Evolutionary conservation across 2,888 invertebrate genomes (phyloP), one percentile per base, ranked within the genome.

Genomic region (Brassicogethes aeneus): DNA sequence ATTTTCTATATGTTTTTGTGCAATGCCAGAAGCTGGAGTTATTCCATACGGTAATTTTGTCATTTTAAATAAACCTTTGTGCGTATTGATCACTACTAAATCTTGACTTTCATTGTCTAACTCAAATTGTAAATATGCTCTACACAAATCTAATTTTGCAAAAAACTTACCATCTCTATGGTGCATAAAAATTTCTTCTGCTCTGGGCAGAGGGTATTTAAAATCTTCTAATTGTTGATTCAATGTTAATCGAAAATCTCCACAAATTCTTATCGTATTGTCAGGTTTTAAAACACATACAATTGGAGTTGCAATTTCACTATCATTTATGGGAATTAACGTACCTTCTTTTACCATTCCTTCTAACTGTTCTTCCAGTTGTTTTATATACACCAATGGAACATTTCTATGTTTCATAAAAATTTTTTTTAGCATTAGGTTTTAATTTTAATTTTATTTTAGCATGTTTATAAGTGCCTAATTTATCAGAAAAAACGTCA

Each of bases 1-100:
- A 12, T 45, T 34, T 32, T 45, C 44, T 23, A 45, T 10, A 16
- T 33, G 13, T 34, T 34, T 42, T 34, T 45, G 42, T 10, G 41
- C 38, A 13, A 39, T 39, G 8, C 33, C 41, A 37, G 36, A 32
- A 8, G 44, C 42, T n/a, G 39, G 41, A 14, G 33, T 16, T 33
- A 40, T 42, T 5, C 40, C 42, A 36, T 34, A 45, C 1, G 42
- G 40, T 17, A 45, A 16, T 34, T 29, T 15, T 15, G 38, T 37
- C 34, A 42, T 34, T 23, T 15, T 12, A 37, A 30, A 42, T 13
- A 42, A 17, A 16, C 40, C 45, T 37, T 42, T 37, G 16, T 39
- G 37, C 2, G 40, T 42, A 13, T 15, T 35, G 38, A 33, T 37
- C 2, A 38, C 29, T 16, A 33, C 30, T n/a, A 39, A 8, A 16